Percentiles rank a stretch among this genome's conserved stretches.
Conservation (phyloP, 2,113 vertebrate genomes). For the Pedetes capensis region DNA sequence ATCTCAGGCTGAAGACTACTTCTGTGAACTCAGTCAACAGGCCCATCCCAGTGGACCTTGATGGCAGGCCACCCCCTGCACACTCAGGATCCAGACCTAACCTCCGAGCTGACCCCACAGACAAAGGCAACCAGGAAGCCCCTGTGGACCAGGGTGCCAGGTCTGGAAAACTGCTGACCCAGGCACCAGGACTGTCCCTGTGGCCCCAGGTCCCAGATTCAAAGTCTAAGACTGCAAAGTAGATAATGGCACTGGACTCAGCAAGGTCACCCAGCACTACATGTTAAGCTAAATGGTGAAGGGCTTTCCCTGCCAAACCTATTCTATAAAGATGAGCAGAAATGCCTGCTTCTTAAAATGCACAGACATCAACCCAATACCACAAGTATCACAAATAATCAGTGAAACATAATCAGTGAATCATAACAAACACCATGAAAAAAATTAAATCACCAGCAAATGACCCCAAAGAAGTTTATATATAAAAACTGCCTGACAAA, state of each 20-base stretch:
- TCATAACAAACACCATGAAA: not conserved
- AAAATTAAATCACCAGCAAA: not conserved
- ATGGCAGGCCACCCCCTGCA: no score
- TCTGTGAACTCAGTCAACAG: no score
- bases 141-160: no score
- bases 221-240: no score
- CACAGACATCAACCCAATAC: not conserved
- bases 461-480: not conserved
- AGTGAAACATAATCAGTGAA: not conserved
- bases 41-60: no score
- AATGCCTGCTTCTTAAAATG: not conserved
- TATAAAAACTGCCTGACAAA: not conserved
- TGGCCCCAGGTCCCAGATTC: no score
- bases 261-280: not conserved
- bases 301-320: not conserved
- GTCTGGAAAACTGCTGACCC: not conserved
- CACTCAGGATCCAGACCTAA: no score
- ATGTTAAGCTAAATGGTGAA: not conserved
- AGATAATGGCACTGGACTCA: not conserved
- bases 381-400: not conserved
- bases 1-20: no score
- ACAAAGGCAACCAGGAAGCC: no score
- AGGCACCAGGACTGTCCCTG: not conserved
- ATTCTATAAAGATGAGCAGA: not conserved
- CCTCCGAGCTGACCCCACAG: no score